Conservation (phyloP, 2,113 vertebrate species). For the Chrysemys picta region DNA sequence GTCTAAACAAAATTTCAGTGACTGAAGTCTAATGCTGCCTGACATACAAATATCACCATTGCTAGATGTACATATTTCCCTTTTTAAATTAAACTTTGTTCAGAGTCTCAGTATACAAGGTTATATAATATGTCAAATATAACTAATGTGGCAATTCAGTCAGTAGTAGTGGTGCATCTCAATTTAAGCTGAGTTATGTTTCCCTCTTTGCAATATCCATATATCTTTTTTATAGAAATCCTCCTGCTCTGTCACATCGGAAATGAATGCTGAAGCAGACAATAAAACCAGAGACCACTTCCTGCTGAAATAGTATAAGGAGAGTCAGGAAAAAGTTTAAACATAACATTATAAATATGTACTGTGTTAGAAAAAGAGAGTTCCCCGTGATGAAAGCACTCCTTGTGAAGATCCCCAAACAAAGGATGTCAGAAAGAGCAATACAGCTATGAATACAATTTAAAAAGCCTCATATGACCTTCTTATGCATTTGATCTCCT, state of each 20-base stretch:
- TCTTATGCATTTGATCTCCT: background rate
- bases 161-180: background rate
- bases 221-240: background rate
- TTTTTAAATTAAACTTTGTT: background rate
- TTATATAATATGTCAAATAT: conserved; percentile 20
- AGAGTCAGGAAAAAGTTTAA: background rate
- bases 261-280: conserved; percentile 34
- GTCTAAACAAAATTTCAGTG: background rate
- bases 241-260: background rate
- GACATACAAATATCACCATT: background rate
- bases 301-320: background rate
- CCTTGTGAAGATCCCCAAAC: too few relatives aligned
- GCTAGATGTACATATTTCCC: background rate
- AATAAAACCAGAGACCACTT: conserved; percentile 10
- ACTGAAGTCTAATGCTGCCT: background rate
- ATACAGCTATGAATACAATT: background rate
- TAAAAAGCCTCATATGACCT: background rate
- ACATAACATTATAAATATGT: background rate
- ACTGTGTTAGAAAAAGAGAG: background rate
- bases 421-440: background rate
- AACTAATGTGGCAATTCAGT: conserved; percentile 50
- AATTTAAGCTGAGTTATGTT: conserved; percentile 26
- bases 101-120: background rate
- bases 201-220: background rate
- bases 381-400: background rate